A percentile compares a stretch with the other conserved stretches of the same genome.
phyloP scores from a whole-genome alignment of 1,140 invertebrate species.

The Atta colombica region DNA sequence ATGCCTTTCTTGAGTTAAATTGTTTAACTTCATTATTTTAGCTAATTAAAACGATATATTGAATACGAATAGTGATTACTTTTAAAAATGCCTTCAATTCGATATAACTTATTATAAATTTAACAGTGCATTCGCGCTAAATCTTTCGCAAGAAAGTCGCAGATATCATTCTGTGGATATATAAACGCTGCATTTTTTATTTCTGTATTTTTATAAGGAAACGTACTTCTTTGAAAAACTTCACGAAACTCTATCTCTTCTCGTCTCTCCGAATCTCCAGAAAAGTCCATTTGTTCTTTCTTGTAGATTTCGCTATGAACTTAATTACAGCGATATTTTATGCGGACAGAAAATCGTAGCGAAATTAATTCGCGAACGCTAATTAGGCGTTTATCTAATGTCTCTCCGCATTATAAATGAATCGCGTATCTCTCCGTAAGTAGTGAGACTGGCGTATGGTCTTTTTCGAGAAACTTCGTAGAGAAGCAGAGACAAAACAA shows the following conservation, averaged over 20 bases:
- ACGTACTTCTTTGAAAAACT: not conserved
- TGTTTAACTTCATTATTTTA: too few species aligned
- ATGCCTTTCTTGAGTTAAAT: too few species aligned
- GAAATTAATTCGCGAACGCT: slow-evolving; percentile 37
- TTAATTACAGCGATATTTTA: slow-evolving; percentile 28
- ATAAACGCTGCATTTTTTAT: not conserved
- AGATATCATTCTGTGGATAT: not conserved
- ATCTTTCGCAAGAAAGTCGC: not conserved
- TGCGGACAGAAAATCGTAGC: not conserved
- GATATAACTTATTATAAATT: too few species aligned
- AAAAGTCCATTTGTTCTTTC: not conserved
- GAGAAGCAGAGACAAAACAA: slow-evolving; percentile 31
- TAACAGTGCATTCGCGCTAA: not conserved
- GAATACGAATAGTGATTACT: too few species aligned
- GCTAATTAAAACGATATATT: too few species aligned
- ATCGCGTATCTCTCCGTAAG: not conserved
- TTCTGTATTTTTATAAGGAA: not conserved
- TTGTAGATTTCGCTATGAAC: not conserved
- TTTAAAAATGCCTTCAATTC: too few species aligned
- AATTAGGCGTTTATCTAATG: slow-evolving; percentile 48
- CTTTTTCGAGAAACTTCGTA: slow-evolving; percentile 24
- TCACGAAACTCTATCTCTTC: not conserved
- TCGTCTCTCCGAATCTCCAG: not conserved
- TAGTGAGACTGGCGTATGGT: not conserved
- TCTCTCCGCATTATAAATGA: slow-evolving; percentile 33